Base-by-base conservation (phyloP, 2,113 vertebrate species). In the Chinchilla lanigera region DNA sequence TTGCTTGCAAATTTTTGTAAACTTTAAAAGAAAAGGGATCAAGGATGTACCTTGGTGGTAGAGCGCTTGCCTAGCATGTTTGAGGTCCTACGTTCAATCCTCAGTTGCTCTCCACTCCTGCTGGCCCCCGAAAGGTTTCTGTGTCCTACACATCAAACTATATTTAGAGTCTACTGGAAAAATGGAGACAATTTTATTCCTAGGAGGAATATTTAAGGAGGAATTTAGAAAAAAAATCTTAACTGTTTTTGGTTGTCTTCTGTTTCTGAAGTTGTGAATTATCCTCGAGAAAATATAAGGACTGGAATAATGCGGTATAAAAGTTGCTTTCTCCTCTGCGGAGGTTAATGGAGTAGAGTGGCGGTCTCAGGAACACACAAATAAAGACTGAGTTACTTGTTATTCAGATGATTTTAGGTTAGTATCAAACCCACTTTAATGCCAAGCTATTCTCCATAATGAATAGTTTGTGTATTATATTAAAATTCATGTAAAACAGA, bases 401-500 rank as follows among this genome's bases (percentile, higher is more conserved):
- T 87, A 35, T 60, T 63, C 24, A 58, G 35, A 26, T n/a, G 47
- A 33, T 28, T 54, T 78, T 77, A 7, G 69, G 44, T 47, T 47
- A 80, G 73, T 83, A 24, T 63, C 26, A 81, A 93, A 54, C 35
- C 38, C 90, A 28, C 50, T 81, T 86, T 78, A 69, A 65, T 90
- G 82, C 11, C 47, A 93, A 67, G 41, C 22, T 47, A 3, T 41
- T 86, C 33, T 93, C 20, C 77, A 60, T 83, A 67, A 26, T 77
- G 50, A 86, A 50, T 86, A 20, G 77, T 86, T 93, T 92, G 73
- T 89, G 20, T 87, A 52, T 93, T 89, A 14, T 54, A 71, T 94
- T 92, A 81, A 90, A 90, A 86, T 82, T 92, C 38, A 71, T 85
- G 35, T 92, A 94, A 80, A 90, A 63, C 3, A 78, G 90, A 85